Base-by-base conservation (phyloP, 2,888 invertebrate species). In the Drosophila borborema region DNA sequence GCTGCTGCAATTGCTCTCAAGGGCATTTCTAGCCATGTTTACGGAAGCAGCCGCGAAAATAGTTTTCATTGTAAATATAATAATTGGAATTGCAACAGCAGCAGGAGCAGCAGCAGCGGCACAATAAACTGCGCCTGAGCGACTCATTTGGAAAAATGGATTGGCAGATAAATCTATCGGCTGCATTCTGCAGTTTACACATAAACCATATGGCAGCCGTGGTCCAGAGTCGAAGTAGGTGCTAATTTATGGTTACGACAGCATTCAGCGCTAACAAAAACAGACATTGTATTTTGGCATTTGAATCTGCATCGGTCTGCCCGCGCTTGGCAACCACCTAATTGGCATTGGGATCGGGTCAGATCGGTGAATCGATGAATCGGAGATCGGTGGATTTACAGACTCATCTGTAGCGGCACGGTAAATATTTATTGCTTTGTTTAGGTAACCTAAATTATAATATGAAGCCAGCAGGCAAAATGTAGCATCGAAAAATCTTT, bases 201-300 rank as follows among this genome's bases (percentile, higher is more conserved):
- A 31, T 49, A 67, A 77, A 73, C 87, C 85, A 85, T 87, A 85
- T 85, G 85, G 87, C 81, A 78, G 66, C 51, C 46, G 46, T 55
- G 45, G 64, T 61, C 72, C 68, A 68, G 66, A 81, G 67, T 68
- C 72, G 71, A 74, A 74, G 81, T 59, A 86, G 83, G 81, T 86
- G 83, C 68, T 86, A 83, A 81, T 84, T 86, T 79, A 83, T 83
- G 81, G 65, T 79, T 70, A 86, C 83, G 82, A 82, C 85, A 82
- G 80, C 76, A 61, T 36, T n/a, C 67, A 59, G 31, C 20, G 45
- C 51, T 51, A 72, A 68, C 62, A 60, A 41, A 20, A 41, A 20
- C 58, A 68, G 14, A 23, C n/a, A 58, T 6, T 28, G 7, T n/a
- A 41, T 69, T 73, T 80, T 82, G 83, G 82, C 85, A 79, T 78